Base-by-base conservation (phyloP, 2,888 invertebrate genomes). In the Psylliodes chrysocephalus region DNA sequence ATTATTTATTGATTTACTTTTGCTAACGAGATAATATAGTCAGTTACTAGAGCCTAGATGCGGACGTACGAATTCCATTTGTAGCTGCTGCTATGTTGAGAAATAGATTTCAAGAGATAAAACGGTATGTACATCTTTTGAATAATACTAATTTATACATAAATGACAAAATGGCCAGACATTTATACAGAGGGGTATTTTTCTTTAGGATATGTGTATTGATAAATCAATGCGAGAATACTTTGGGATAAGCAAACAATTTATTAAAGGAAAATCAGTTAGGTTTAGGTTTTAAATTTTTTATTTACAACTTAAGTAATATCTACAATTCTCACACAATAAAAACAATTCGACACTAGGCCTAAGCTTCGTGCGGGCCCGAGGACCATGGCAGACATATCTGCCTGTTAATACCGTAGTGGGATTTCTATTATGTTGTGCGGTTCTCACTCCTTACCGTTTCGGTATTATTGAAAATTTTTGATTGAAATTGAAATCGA, bases 11-110 rank as follows among this genome's bases (percentile, higher is more conserved):
- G n/a, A n/a, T n/a, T n/a, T n/a, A n/a, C n/a, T n/a, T 70, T 15
- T 19, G 49, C 66, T 78, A 46, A 70, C 71, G 52, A 75, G 76
- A 33, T 78, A 76, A n/a, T n/a, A n/a, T 66, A 75, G 77, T 66
- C 68, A 69, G 66, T 63, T 77, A 64, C 76, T n/a, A n/a, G n/a
- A n/a, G n/a, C n/a, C 73, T 47, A 59, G 70, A 42, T 74, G 77
- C 64, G 64, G 74, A 57, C 62, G 64, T 52, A 77, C 76, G 77
- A 70, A 69, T 63, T 63, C 66, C 69, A 64, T 61, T 77, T 51
- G 72, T 79, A 44, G 52, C 71, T 19, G 64, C 69, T 18, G 56
- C 59, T 18, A 73, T 73, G 71, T 60, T 70, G 15, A 57, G 71
- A 54, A 73, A 71, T 63, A 67, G 73, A 59, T 75, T 71, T 68